A percentile compares a stretch with the other conserved stretches of the same genome.
Evolutionary conservation across 2,797 vertebrate genomes (phyloP).

Genomic region (Lemur catta): DNA sequence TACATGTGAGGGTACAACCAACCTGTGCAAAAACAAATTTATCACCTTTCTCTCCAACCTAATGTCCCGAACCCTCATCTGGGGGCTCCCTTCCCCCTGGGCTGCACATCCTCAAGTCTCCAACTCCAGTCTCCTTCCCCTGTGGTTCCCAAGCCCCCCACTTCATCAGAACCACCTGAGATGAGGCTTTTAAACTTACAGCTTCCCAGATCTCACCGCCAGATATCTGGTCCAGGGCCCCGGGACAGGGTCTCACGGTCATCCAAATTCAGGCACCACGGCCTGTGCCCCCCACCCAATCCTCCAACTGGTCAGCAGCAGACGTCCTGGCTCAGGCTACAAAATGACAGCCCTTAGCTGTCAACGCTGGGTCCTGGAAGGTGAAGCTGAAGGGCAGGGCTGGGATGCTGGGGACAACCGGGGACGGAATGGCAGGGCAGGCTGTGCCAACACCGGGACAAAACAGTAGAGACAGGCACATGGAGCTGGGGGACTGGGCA

Average conservation of each 20-base stretch:
- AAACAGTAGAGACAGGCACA: neutral
- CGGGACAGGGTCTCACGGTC: accelerated
- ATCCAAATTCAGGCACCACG: neutral
- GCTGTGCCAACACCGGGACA: neutral
- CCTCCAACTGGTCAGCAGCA: neutral
- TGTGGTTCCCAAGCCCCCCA: neutral
- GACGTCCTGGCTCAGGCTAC: neutral
- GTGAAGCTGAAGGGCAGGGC: neutral
- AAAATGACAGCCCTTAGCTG: neutral
- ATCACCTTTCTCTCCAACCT: neutral
- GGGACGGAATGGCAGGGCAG: neutral
- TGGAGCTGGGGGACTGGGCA: neutral
- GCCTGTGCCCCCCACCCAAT: neutral
- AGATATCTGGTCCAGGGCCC: neutral
- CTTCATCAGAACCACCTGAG: neutral
- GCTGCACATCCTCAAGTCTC: neutral
- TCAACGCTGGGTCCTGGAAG: neutral
- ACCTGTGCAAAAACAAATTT: neutral
- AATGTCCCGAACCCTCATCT: neutral
- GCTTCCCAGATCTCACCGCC: neutral
- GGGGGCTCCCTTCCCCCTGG: neutral
- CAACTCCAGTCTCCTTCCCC: neutral
- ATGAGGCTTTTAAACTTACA: neutral
- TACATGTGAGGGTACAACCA: neutral
- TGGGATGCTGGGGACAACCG: neutral